Evolutionary conservation across 2,888 invertebrate species (phyloP), one percentile per base, ranked within the genome.

Genomic region (Emmelina monodactyla): DNA sequence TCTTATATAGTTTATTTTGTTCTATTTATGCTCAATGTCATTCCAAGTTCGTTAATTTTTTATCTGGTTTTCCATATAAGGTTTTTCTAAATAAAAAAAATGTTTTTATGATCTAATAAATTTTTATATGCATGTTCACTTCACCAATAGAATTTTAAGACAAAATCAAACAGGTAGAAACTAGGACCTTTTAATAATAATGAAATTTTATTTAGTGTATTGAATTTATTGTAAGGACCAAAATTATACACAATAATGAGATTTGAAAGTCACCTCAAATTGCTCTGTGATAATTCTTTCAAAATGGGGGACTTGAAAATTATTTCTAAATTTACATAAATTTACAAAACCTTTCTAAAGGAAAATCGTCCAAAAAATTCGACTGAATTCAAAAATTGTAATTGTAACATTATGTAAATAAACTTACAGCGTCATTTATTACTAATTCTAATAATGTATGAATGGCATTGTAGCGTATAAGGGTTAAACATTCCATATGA

Each of bases 261-360:
- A 58, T 71, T 76, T 78, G 78, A 69, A 78, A 67, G 47, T 55
- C 46, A 51, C 78, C 78, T 79, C 78, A 71, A 62, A 64, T 59
- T 63, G 65, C 76, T 76, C 78, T 79, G 78, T 79, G 78, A 79
- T 79, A 79, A 70, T 62, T 73, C 65, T 76, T 72, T 68, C 67
- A 69, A 68, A 55, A 63, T 73, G 78, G 64, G 78, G 78, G 53
- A 50, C 78, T 79, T 78, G 76, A 73, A 72, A 69, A 66, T 58
- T 53, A 39, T 9, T 28, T 28, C 4, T 29, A 11, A 35, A 34
- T 35, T 32, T 40, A 31, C 32, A 41, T 41, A 37, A 29, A 31
- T 34, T 30, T 45, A 38, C 42, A 44, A 41, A 39, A 42, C 34
- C 38, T 42, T 45, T 45, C 45, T 45, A 46, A 19, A 19, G 9